Percentiles rank a stretch among this genome's conserved stretches.
Evolutionary conservation across 2,888 invertebrate genomes (phyloP).

Genomic region (Microplitis deprimator): DNA sequence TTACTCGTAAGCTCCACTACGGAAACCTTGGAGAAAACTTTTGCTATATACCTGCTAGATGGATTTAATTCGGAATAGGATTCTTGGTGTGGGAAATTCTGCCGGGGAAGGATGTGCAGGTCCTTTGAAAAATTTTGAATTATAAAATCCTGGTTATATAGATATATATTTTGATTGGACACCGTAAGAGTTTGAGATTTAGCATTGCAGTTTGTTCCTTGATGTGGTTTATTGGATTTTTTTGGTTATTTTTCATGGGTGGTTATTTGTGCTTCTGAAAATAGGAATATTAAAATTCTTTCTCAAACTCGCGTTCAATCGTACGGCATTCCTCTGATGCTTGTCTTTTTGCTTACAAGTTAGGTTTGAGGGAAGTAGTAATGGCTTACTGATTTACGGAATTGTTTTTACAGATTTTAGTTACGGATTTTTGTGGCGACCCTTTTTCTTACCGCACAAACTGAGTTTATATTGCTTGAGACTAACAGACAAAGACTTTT

Average conservation of each 20-base stretch:
- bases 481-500: conserved; percentile 64
- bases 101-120: neutral
- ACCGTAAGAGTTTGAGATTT: conserved; percentile 14
- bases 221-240: conserved; percentile 65
- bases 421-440: conserved; percentile 2
- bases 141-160: conserved; percentile 5
- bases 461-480: conserved; percentile 56
- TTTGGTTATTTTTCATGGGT: conserved; percentile 45
- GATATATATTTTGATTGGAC: conserved; percentile 22
- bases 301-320: conserved; percentile 56
- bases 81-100: neutral
- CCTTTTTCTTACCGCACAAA: conserved; percentile 25
- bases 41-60: neutral
- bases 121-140: conserved; percentile 18
- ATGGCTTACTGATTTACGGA: conserved; percentile 12
- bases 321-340: conserved; percentile 37
- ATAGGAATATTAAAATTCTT: conserved; percentile 68
- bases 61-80: neutral
- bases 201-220: conserved; percentile 50
- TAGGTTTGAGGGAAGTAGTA: neutral
- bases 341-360: conserved; percentile 9
- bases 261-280: conserved; percentile 46
- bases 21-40: conserved; percentile 33
- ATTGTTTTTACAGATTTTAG: conserved; percentile 28
- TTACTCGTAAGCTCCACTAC: conserved; percentile 38